Conservation (phyloP, 1,140 invertebrate genomes). For the Vanessa atalanta region DNA sequence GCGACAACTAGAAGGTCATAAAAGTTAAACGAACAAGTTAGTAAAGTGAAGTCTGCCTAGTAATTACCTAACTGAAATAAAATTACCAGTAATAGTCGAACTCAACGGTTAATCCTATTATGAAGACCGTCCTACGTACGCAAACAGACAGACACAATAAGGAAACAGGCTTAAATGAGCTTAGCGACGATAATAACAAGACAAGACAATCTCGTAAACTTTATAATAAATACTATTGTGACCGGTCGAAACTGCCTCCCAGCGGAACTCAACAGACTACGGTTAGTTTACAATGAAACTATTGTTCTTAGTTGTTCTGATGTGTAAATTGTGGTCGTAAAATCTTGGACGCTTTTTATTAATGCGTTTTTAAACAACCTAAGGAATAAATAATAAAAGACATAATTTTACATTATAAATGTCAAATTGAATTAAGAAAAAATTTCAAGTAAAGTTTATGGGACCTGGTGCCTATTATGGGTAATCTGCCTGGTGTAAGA, state of each 20-base stretch:
- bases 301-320: conserved; percentile 19
- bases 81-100: neutral
- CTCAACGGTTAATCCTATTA: conserved; percentile 12
- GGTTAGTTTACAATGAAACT: conserved; percentile 36
- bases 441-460: no score
- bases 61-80: no score
- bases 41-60: no score
- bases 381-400: neutral
- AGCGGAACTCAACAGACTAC: conserved; percentile 34
- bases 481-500: no score
- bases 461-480: no score
- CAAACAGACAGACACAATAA: conserved; percentile 31
- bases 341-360: neutral
- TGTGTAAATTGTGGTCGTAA: conserved; percentile 13
- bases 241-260: conserved; percentile 36
- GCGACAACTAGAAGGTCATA: no score
- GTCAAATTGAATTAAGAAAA: no score
- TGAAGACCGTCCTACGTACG: conserved; percentile 9
- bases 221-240: conserved; percentile 41
- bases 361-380: neutral
- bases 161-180: conserved; percentile 36
- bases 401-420: no score
- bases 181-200: conserved; percentile 41
- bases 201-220: conserved; percentile 46
- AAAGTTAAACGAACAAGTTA: no score